These are phyloP conservation scores for Drosophila sechellia DNA, from an alignment of 1,140 invertebrate genomes.

Conservation along the genomic window DNA sequence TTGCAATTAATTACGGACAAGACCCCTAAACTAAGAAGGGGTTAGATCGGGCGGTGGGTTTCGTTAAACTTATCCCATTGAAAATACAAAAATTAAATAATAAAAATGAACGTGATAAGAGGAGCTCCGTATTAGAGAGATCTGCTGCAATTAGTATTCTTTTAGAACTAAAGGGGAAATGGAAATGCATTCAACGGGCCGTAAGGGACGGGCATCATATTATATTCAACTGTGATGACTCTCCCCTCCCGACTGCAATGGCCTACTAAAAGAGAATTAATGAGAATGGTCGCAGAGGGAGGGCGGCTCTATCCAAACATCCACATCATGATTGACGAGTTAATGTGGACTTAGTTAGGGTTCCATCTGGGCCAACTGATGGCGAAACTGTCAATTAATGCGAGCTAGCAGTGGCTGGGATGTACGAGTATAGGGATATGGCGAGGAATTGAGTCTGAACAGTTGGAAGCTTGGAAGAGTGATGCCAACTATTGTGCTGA, in stretches of 20 bases:
- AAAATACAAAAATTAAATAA: conserved; percentile 31
- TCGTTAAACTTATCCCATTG: conserved; percentile 26
- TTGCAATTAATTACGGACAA: conserved; percentile 76
- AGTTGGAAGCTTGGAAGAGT: conserved; percentile 4
- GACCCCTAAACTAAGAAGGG: conserved; percentile 45
- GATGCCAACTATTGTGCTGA: conserved; percentile 15
- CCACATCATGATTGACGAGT: conserved; percentile 59
- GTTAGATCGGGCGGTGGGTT: neutral
- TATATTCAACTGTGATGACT: conserved; percentile 34
- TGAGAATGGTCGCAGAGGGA: conserved; percentile 1
- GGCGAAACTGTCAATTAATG: conserved; percentile 60
- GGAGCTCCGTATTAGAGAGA: conserved; percentile 7
- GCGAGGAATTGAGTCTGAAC: neutral
- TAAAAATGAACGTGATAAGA: conserved; percentile 32
- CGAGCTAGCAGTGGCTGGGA: conserved; percentile 34
- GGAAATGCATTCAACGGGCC: conserved; percentile 42
- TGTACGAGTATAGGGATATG: neutral
- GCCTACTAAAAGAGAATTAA: conserved; percentile 56
- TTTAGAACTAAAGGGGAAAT: conserved; percentile 37
- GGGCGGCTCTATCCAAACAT: conserved; percentile 13
- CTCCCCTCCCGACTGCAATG: conserved; percentile 26
- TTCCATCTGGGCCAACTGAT: conserved; percentile 32
- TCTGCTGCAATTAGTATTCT: conserved; percentile 51
- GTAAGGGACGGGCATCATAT: neutral
- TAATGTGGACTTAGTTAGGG: conserved; percentile 50